phyloP scores from a whole-genome alignment of 2,113 vertebrate genomes.

The Channa maculata region DNA sequence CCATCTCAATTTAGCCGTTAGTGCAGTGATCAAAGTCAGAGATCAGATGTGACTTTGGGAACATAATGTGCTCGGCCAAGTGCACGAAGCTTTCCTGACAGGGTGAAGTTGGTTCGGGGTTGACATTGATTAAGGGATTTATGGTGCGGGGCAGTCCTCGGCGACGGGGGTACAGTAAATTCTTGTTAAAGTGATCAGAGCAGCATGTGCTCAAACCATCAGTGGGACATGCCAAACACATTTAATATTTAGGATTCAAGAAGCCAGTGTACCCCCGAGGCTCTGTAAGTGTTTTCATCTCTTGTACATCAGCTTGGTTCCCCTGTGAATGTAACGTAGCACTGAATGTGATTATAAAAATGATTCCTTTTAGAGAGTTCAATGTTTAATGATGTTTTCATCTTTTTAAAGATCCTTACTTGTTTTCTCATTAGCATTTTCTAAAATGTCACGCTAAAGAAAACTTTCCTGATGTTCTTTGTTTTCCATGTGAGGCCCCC shows the following conservation, averaged over 20 bases:
- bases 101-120: slow-evolving; percentile 52
- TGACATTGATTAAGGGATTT: slow-evolving; percentile 61
- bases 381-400: background rate
- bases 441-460: background rate
- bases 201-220: slow-evolving; percentile 36
- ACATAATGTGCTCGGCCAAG: slow-evolving; percentile 70
- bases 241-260: slow-evolving; percentile 37
- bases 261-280: slow-evolving; percentile 19
- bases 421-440: slow-evolving; percentile 12
- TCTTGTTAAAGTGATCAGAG: slow-evolving; percentile 57
- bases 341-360: slow-evolving; percentile 1
- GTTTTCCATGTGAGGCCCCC: background rate
- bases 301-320: slow-evolving; percentile 4
- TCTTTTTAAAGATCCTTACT: background rate
- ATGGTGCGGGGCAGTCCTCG: background rate
- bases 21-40: slow-evolving; percentile 68
- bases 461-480: background rate
- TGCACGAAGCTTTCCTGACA: slow-evolving; percentile 67
- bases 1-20: slow-evolving; percentile 37
- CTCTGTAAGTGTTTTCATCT: slow-evolving; percentile 61
- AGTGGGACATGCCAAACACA: slow-evolving; percentile 35
- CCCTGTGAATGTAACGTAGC: slow-evolving; percentile 4
- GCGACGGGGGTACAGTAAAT: background rate
- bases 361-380: background rate
- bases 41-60: slow-evolving; percentile 63